Evolutionary conservation across 2,888 invertebrate species (phyloP), one percentile per base, ranked within the genome.

Genomic region (Drosophila flavopinicola): DNA sequence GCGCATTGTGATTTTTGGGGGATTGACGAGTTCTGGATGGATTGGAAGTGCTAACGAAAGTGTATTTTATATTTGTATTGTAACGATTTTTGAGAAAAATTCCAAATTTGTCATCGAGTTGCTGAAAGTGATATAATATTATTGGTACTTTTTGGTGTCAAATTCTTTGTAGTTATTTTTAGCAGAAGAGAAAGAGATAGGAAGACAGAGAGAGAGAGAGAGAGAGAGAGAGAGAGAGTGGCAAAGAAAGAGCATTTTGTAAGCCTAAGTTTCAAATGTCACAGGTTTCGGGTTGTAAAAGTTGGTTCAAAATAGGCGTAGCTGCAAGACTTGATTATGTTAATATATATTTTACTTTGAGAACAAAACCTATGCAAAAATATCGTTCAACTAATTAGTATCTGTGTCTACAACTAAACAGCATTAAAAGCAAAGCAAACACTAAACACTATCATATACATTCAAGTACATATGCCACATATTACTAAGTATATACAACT

Each of bases 1-100:
- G 90, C 90, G 88, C 85, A 90, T 80, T 90, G 90, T 90, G 90
- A 90, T 90, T 85, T 75, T 76, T 72, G 58, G 68, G 68, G 66
- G 59, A 30, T 61, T 49, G 54, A 24, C 35, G 38, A 54, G 37
- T 37, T 32, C 30, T n/a, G n/a, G 37, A 32, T 17, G 38, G 20
- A 20, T 20, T 44, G 23, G 25, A 63, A 78, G 64, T 78, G 71
- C 75, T 75, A 53, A 45, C 53, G 29, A 45, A 60, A 72, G 44
- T 48, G 66, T 52, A 58, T 68, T 68, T 76, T 69, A 61, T 78
- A 68, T 75, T 77, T 79, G 57, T 78, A 78, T 74, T 44, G 30
- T 48, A 73, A 60, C 44, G 44, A 73, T 80, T 59, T 80, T 75
- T 68, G 41, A 59, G 60, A 66, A 75, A 75, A 84, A 84, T 75